Conservation (phyloP, 2,888 invertebrate species). For the Clitarchus hookeri region DNA sequence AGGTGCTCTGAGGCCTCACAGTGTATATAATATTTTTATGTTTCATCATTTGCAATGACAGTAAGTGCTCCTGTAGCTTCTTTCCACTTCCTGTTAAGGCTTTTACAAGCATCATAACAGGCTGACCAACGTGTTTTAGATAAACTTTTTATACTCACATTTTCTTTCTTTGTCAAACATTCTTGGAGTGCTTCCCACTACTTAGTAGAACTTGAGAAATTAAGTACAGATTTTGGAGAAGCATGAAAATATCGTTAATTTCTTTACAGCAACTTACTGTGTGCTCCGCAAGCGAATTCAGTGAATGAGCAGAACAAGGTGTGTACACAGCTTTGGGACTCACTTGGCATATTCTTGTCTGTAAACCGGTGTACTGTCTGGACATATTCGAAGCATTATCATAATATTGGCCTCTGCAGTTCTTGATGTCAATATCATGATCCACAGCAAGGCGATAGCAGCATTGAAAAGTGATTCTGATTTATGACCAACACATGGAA, state of each 20-base stretch:
- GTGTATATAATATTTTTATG: neutral
- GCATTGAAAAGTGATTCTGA: constrained; percentile 12
- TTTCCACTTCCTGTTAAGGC: neutral
- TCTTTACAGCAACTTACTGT: constrained; percentile 3
- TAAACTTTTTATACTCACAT: neutral
- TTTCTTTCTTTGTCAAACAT: neutral
- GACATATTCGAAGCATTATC: neutral
- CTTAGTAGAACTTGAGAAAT: constrained; percentile 11
- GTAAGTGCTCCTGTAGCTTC: neutral
- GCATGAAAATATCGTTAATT: neutral
- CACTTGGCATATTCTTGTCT: neutral
- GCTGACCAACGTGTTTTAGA: constrained; percentile 16
- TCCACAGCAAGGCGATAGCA: neutral
- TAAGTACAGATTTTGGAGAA: constrained; percentile 20
- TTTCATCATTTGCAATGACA: neutral
- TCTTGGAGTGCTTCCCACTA: neutral
- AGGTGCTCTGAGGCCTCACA: neutral
- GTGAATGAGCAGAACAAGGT: neutral
- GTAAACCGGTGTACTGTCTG: neutral
- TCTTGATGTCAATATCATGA: neutral
- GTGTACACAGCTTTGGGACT: neutral
- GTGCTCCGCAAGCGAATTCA: neutral
- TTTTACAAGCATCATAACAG: constrained; percentile 10
- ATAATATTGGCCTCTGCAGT: constrained; percentile 7
- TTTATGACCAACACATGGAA: neutral